Evolutionary conservation across 2,797 vertebrate species (phyloP), one percentile per base, ranked within the genome.

Genomic region (Diplodus sargus): DNA sequence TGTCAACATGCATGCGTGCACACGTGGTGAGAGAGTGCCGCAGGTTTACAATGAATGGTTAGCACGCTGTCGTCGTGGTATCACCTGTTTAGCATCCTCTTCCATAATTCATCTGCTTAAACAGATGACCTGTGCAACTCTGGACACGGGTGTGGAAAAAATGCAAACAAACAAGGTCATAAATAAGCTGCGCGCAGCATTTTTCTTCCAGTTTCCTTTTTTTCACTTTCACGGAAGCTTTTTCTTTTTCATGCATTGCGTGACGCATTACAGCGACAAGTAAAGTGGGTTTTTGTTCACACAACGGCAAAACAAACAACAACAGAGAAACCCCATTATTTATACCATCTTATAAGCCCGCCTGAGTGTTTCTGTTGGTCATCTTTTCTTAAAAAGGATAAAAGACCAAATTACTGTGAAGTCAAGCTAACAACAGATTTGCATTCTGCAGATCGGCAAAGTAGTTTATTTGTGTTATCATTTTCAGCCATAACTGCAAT

Each of bases 101-200:
- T 93, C 82, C 85, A 93, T 94, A 89, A 94, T 93, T 91, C 82
- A 94, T 92, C 52, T 45, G 11, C 70, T 80, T 84, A 88, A 92
- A 91, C 30, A 84, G 89, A 92, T 92, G 87, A 93, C 89, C 88
- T 85, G 54, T 74, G 85, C 84, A 90, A 84, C 70, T 91, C 53
- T 52, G 72, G 61, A 81, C 34, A 73, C 78, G 79, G 75, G 48
- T 70, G 56, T 74, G 67, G 64, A 15, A 90, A 93, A 93, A 93
- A 91, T 89, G 84, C 84, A 92, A 91, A 89, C 71, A 89, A 90
- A 92, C 70, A 91, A 92, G 90, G 84, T 91, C 79, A 92, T 59
- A 82, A 90, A 92, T 83, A 74, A 79, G 85, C 83, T 87, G 34
- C 72, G 58, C 85, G 68, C 71, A 87, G 85, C 87, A 85, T 70